Evolutionary conservation across 2,113 vertebrate species (phyloP).

Genomic region (Cyanoramphus novaezelandiae): DNA sequence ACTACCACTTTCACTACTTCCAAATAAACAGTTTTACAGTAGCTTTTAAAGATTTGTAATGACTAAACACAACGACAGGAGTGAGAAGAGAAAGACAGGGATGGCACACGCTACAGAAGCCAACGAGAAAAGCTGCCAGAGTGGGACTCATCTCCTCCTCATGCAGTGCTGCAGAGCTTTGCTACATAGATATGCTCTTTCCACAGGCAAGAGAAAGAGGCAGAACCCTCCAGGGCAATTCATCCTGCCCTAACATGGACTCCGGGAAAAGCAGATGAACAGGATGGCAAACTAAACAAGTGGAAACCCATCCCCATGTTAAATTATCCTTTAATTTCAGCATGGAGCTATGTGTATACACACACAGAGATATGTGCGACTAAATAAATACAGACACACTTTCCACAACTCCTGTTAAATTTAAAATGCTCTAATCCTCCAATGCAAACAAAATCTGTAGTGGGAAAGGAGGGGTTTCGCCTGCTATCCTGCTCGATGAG

Average conservation of each 20-base stretch:
- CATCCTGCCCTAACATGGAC: not conserved
- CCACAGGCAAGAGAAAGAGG: not conserved
- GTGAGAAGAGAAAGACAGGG: not conserved
- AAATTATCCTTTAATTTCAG: not conserved
- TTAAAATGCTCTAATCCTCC: not conserved
- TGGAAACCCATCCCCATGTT: not conserved
- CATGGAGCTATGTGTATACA: not conserved
- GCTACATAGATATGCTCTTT: not conserved
- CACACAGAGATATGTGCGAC: not conserved
- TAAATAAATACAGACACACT: not conserved
- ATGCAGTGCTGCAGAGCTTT: not conserved
- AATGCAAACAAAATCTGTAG: not conserved
- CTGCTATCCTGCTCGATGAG: not conserved
- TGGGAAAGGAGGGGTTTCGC: not conserved
- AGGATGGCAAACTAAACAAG: not conserved
- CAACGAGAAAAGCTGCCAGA: not conserved
- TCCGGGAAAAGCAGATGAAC: not conserved
- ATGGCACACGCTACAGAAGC: not conserved
- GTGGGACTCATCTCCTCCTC: not conserved
- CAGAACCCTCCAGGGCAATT: not conserved
- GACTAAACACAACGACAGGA: not conserved
- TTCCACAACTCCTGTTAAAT: not conserved
- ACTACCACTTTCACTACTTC: not conserved
- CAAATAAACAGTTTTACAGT: not conserved
- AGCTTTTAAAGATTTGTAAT: not conserved